Evolutionary conservation across 2,113 vertebrate genomes (phyloP), one percentile per base, ranked within the genome.

Genomic region (Charadrius vociferus): DNA sequence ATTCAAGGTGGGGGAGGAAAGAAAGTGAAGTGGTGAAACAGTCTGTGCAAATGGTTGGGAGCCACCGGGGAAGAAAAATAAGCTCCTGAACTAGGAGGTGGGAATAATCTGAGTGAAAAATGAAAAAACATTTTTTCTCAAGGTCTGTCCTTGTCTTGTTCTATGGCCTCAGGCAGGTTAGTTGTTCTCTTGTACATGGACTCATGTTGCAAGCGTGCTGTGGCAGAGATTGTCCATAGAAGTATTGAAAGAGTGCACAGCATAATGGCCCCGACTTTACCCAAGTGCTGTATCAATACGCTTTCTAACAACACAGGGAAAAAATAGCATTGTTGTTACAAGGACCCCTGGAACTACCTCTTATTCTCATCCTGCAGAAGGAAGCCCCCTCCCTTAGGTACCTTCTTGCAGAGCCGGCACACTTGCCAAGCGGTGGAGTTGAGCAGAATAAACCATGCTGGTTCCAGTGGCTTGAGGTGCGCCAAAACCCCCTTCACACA

Each of bases 401-500:
- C 6, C 47, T 78, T 22, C 56, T 53, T 27, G 84, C 80, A 80
- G 24, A 86, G 30, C 58, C 3, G 0, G 47, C 3, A 0, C 37
- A 47, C 52, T 43, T 10, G 55, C 56, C 68, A 27, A 37, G 50
- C 3, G 1, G 16, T 49, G 34, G 17, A 53, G 43, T 21, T 58
- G 19, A 2, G 6, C 12, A 18, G 56, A 62, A 53, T 61, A 63
- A 92, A 88, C 45, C 3, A 0, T 23, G 37, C 36, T 58, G 36
- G 6, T 85, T 82, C 39, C 85, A 50, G 70, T 24, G 50, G 45
- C 36, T 72, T 56, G 13, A 65, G 24, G 34, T 63, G 21, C 58
- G n/a, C 23, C 43, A 43, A 7, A 58, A 22, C 1, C 1, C 5
- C 3, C 29, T 30, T 78, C 3, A 0, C 13, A 13, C 30, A n/a